Evolutionary conservation across 2,888 invertebrate species (phyloP), one percentile per base, ranked within the genome.

Genomic region (Mayetiola destructor): DNA sequence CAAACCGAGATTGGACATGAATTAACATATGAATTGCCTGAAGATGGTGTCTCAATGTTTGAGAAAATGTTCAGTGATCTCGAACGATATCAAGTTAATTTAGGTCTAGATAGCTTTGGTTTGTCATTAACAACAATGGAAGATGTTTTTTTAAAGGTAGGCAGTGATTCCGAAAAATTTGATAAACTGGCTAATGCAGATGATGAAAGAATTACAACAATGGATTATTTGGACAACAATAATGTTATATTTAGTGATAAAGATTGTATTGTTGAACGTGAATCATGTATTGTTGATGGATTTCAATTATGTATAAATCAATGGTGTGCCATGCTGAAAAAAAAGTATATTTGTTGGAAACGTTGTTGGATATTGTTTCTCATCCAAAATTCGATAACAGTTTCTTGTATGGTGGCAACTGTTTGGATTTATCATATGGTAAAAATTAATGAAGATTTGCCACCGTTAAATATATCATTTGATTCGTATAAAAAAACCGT

Each of bases 101-200:
- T 88, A 30, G 80, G 80, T 16, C 79, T 86, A 57, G 76, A 78
- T 56, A 84, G 85, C 67, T 90, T 85, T 66, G 89, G 90, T 2
- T 79, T 88, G 23, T 80, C 85, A 1, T 80, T 89, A 20, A 89
- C 89, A 0, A 88, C 88, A 0, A 75, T 91, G 71, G 90, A 90
- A 72, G 90, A 91, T 72, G 89, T 91, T 0, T 88, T 88, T 66
- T 77, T 88, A 76, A 81, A 80, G 3, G 64, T 65, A 30, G 67
- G 64, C 2, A 59, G 62, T 53, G 64, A 63, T 55, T 12, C 39
- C n/a, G 5, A n/a, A n/a, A n/a, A 27, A n/a, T 8, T 48, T 27
- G 27, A 27, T 3, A 48, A 27, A 27, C 27, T 27, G 27, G 57
- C 21, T 23, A 55, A 23, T 9, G 8, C 14, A 23, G 6, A 10